These are phyloP conservation scores for Acanthosepion esculentum DNA, from an alignment of 2,888 invertebrate genomes.

Conservation along the genomic window DNA sequence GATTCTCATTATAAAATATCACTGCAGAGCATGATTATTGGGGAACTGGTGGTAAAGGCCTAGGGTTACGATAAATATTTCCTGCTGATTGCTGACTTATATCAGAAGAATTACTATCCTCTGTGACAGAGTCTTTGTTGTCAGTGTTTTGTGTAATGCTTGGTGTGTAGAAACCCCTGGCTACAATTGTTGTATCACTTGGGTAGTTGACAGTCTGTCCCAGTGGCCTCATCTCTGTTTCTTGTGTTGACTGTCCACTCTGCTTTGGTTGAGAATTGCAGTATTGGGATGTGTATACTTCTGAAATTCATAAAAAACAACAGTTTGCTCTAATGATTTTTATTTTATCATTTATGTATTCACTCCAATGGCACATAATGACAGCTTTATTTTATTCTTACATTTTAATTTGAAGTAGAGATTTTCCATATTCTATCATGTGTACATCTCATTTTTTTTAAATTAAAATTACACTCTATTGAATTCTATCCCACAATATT, in stretches of 20 bases:
- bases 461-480: too few relatives aligned
- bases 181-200: background rate
- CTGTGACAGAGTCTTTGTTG: background rate
- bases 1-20: too few relatives aligned
- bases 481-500: too few relatives aligned
- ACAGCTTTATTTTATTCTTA: too few relatives aligned
- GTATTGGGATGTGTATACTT: background rate
- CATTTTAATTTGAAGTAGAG: too few relatives aligned
- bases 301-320: background rate
- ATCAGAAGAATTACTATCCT: slow-evolving; percentile 13
- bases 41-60: background rate
- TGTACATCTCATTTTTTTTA: too few relatives aligned
- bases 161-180: background rate
- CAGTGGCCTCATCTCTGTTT: background rate
- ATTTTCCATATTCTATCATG: too few relatives aligned
- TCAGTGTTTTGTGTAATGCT: background rate
- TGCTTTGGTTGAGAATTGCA: background rate
- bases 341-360: too few relatives aligned
- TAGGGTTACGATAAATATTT: background rate
- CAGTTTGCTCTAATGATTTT: too few relatives aligned
- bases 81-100: background rate
- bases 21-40: background rate
- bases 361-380: too few relatives aligned
- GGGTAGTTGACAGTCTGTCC: slow-evolving; percentile 8
- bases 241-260: background rate